Percentiles rank a stretch among this genome's conserved stretches.
Evolutionary conservation across 2,113 vertebrate genomes (phyloP).

Genomic region (Eonycteris spelaea): DNA sequence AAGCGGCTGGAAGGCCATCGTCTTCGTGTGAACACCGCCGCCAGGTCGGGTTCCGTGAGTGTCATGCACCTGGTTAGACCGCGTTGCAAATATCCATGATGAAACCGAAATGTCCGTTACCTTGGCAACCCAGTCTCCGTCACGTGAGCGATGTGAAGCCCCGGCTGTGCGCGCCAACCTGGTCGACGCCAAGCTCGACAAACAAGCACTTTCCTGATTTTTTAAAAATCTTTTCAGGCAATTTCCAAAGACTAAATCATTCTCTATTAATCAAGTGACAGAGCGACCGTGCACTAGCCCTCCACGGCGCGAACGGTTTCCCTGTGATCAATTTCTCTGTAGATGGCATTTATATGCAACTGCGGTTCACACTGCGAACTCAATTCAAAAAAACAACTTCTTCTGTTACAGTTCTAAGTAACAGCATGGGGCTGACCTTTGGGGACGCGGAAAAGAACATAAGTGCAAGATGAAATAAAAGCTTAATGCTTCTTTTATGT

Average conservation of each 20-base stretch:
- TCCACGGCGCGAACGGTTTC: conserved; percentile 5
- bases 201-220: neutral
- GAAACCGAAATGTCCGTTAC: neutral
- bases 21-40: neutral
- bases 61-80: neutral
- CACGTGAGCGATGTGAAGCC: neutral
- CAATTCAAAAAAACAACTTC: conserved; percentile 53
- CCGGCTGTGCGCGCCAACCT: neutral
- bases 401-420: conserved; percentile 49
- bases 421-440: conserved; percentile 43
- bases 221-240: neutral
- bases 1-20: neutral
- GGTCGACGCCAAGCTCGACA: neutral
- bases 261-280: conserved; percentile 58
- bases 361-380: conserved; percentile 48
- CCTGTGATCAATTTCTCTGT: conserved; percentile 61
- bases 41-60: neutral
- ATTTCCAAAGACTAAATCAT: conserved; percentile 13
- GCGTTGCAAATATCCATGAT: neutral
- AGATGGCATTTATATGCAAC: conserved; percentile 54
- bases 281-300: neutral
- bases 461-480: conserved; percentile 58
- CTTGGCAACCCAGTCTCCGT: neutral
- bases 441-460: conserved; percentile 55
- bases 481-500: conserved; percentile 60